Evolutionary conservation across 1,140 invertebrate genomes (phyloP).

Genomic region (Adoxophyes honmai): DNA sequence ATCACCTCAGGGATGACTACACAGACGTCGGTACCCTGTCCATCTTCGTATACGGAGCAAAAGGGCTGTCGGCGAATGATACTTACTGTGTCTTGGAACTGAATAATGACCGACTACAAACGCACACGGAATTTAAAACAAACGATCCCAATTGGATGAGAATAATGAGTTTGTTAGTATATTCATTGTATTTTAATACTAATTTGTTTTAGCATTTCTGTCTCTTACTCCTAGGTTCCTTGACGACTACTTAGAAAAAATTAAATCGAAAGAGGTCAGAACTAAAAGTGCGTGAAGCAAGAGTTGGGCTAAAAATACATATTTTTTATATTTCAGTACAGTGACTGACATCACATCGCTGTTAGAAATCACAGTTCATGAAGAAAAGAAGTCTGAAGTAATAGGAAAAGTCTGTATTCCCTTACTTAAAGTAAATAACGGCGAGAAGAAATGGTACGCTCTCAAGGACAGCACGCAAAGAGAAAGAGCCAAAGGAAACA

Average conservation of each 20-base stretch:
- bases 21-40: slow-evolving; percentile 90
- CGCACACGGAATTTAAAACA: slow-evolving; percentile 98
- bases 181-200: not conserved
- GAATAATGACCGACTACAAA: slow-evolving; percentile 94
- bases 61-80: slow-evolving; percentile 90
- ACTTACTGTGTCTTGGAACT: slow-evolving; percentile 96
- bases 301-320: no score
- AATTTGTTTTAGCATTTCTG: no score
- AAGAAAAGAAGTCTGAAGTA: slow-evolving; percentile 98
- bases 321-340: slow-evolving; percentile 81
- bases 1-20: slow-evolving; percentile 83
- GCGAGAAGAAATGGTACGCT: slow-evolving; percentile 95
- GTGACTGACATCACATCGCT: slow-evolving; percentile 97
- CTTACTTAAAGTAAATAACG: slow-evolving; percentile 88
- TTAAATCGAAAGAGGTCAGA: no score
- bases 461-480: slow-evolving; percentile 96
- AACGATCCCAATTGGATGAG: slow-evolving; percentile 97
- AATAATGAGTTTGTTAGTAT: slow-evolving; percentile 94
- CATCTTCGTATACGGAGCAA: slow-evolving; percentile 91
- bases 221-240: no score
- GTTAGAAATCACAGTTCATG: slow-evolving; percentile 95
- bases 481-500: slow-evolving; percentile 89
- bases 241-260: no score
- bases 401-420: slow-evolving; percentile 95
- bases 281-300: no score